phyloP scores from a whole-genome alignment of 2,797 vertebrate genomes.

The Chiloscyllium punctatum region DNA sequence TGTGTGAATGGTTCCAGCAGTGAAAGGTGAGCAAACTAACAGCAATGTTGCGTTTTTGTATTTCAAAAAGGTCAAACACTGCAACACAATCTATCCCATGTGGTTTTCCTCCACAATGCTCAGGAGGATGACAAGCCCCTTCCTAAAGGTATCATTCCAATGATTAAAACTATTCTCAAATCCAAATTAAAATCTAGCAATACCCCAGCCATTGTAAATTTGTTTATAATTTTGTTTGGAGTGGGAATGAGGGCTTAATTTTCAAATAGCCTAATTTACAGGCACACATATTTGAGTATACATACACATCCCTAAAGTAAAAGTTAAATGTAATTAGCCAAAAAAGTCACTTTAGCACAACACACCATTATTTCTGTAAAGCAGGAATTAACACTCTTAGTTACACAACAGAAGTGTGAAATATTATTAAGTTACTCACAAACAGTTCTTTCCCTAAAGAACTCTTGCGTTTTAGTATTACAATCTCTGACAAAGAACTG shows the following conservation, averaged over 20 bases:
- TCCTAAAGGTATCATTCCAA: constrained; percentile 11
- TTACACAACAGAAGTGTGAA: constrained; percentile 28
- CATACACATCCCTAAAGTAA: neutral
- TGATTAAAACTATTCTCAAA: constrained; percentile 10
- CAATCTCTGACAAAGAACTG: neutral
- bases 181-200: neutral
- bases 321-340: neutral
- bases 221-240: neutral
- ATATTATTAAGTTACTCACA: constrained; percentile 30
- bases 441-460: constrained; percentile 27
- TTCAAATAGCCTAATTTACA: constrained; percentile 27
- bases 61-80: constrained; percentile 18
- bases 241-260: neutral
- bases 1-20: neutral
- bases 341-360: constrained; percentile 15
- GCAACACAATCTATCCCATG: neutral
- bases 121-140: constrained; percentile 18
- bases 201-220: neutral
- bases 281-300: constrained; percentile 12
- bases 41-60: neutral
- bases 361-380: constrained; percentile 28
- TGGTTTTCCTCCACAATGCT: neutral
- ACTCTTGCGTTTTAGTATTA: neutral
- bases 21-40: neutral
- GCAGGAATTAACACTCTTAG: constrained; percentile 13